Base-by-base conservation (phyloP, 2,113 vertebrate genomes). In the Hippocampus barbouri region DNA sequence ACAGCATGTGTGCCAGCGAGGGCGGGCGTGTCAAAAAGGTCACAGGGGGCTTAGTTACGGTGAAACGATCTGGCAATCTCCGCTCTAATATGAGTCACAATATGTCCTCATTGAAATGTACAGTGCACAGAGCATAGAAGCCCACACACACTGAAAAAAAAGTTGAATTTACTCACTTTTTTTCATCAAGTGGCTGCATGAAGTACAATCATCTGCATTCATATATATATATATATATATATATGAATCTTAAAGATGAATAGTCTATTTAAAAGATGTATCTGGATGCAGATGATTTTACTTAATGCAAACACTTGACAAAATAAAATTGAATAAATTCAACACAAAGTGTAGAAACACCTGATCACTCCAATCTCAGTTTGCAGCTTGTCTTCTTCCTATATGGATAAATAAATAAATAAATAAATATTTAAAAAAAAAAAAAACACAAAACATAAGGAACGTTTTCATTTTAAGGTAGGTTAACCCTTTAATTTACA, bases 91-190 rank as follows among this genome's bases (percentile, higher is more conserved):
- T 87, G 73, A 85, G 88, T 90, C 77, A 68, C 69, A 78, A 79
- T 86, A 88, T 83, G 83, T 87, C 71, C 74, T 83, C 83, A 86
- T 83, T 72, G 76, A 77, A 80, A 79, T 67, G 21, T 2, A 16
- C 14, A 6, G 73, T 73, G 80, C 51, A 72, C 72, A 80, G 45
- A 51, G 72, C 65, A 75, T 25, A 51, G 43, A 71, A 47, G 59
- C 15, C 63, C 64, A 75, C 69, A 11, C 40, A 43, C 62, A 47
- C 34, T 49, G 54, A 34, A 72, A 23, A 8, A 38, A 38, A 38
- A 7, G 34, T 38, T 38, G 34, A 38, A 38, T 38, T 38, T 38
- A 38, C 5, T 38, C 34, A 38, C 34, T 38, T 38, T 38, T 34
- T 38, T 38, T 38, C 5, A 38, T 38, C 34, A 38, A 38, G 34